Evolutionary conservation across 1,140 invertebrate species (phyloP).

Genomic region (Drosophila funebris): DNA sequence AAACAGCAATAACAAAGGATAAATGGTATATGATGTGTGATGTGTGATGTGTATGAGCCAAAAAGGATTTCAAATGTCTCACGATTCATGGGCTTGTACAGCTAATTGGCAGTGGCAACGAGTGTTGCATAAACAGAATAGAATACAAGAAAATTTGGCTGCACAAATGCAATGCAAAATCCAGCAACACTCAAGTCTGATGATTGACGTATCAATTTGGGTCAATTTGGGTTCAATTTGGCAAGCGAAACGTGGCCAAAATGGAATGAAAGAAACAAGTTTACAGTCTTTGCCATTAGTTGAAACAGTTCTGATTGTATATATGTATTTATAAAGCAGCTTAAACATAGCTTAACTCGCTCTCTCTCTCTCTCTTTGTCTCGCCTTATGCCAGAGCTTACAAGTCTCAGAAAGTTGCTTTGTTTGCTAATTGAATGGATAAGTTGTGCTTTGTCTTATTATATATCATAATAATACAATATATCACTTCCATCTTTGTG

Average conservation of each 20-base stretch:
- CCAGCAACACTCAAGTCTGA: background rate
- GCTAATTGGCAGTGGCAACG: conserved; percentile 57
- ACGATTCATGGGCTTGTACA: conserved; percentile 42
- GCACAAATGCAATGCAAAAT: no score
- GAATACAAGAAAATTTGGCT: background rate
- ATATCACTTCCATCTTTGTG: background rate
- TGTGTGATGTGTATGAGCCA: no score
- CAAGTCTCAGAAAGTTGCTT: background rate
- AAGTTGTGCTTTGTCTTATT: conserved; percentile 1
- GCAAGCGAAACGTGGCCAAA: conserved; percentile 8
- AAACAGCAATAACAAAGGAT: conserved; percentile 39
- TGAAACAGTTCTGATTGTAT: no score
- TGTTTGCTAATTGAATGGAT: conserved; percentile 26
- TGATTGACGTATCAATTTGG: conserved; percentile 40
- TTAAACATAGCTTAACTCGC: background rate
- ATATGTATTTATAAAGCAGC: background rate
- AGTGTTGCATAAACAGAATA: conserved; percentile 8
- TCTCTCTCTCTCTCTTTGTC: no score
- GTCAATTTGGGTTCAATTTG: conserved; percentile 42
- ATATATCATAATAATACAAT: conserved; percentile 9
- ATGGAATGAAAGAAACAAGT: background rate
- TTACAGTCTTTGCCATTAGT: no score
- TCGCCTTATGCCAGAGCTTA: conserved; percentile 19
- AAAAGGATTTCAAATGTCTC: conserved; percentile 43
- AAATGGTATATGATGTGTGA: conserved; percentile 22